A percentile compares a stretch with the other conserved stretches of the same genome.
These are phyloP conservation scores for Phaedon cochleariae DNA, from an alignment of 2,888 invertebrate species.

Conservation along the genomic window DNA sequence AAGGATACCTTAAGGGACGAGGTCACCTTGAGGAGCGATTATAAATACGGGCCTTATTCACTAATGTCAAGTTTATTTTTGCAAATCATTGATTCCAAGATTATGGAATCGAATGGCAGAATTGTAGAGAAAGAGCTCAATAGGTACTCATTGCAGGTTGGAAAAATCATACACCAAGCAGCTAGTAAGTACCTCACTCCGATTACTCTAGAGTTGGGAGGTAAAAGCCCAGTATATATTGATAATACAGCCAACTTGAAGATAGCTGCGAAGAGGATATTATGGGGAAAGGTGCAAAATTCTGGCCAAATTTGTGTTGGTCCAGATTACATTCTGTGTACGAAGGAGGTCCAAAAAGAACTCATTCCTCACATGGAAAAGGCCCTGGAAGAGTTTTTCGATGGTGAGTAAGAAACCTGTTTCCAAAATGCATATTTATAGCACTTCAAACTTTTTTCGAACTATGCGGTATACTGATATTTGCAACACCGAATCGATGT, in stretches of 20 bases:
- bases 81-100: no score
- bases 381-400: conserved; percentile 83
- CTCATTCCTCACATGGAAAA: conserved; percentile 63
- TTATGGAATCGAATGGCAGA: no score
- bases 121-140: no score
- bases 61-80: no score
- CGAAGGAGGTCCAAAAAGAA: conserved; percentile 76
- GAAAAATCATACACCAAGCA: conserved; percentile 86
- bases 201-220: conserved; percentile 78
- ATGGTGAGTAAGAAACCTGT: conserved; percentile 72
- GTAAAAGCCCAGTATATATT: conserved; percentile 88
- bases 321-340: conserved; percentile 92
- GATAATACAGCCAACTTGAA: conserved; percentile 83
- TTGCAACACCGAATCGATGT: no score
- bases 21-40: no score
- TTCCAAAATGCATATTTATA: no score
- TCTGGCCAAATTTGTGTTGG: conserved; percentile 96
- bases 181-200: conserved; percentile 86
- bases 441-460: no score
- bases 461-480: no score
- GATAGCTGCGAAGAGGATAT: conserved; percentile 80
- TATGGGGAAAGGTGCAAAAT: conserved; percentile 97
- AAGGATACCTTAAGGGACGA: no score
- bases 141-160: conserved; percentile 66
- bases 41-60: no score